Conservation (phyloP, 1,140 invertebrate species). For the Drosophila paulistorum region DNA sequence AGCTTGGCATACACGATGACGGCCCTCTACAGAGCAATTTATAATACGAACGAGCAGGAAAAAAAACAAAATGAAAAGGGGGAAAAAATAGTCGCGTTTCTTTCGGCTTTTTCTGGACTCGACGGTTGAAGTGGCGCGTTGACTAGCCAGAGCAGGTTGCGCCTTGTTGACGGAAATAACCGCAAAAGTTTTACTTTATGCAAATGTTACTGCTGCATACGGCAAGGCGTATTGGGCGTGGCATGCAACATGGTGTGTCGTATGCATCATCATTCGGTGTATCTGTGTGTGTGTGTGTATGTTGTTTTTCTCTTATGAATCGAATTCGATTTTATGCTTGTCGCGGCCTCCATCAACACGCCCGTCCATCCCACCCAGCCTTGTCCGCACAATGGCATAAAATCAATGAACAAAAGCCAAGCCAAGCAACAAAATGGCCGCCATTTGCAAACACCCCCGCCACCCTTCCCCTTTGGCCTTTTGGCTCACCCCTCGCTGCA, state of each 20-base stretch:
- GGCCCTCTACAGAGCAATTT: constrained; percentile 69
- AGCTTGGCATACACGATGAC: constrained; percentile 26
- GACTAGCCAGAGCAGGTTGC: constrained; percentile 47
- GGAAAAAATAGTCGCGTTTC: constrained; percentile 20
- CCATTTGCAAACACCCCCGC: constrained; percentile 24
- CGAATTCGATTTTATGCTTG: constrained; percentile 63
- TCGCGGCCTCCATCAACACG: constrained; percentile 31
- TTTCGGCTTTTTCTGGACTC: neutral
- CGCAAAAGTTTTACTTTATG: constrained; percentile 43
- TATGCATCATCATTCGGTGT: constrained; percentile 20
- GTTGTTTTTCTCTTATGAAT: constrained; percentile 62
- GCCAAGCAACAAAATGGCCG: constrained; percentile 52
- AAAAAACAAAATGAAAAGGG: constrained; percentile 19
- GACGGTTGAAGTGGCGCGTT: neutral
- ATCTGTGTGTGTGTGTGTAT: constrained; percentile 20
- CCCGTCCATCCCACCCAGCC: neutral
- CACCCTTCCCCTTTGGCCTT: neutral
- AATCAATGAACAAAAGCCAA: constrained; percentile 61
- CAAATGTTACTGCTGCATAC: constrained; percentile 52
- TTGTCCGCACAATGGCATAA: constrained; percentile 59
- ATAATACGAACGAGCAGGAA: constrained; percentile 41
- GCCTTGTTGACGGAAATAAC: constrained; percentile 51
- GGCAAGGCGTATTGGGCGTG: constrained; percentile 44
- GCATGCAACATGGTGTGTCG: constrained; percentile 27
- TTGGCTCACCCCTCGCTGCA: neutral